Base-by-base conservation (phyloP, 1,140 invertebrate species). In the Lepidostoma basale region DNA sequence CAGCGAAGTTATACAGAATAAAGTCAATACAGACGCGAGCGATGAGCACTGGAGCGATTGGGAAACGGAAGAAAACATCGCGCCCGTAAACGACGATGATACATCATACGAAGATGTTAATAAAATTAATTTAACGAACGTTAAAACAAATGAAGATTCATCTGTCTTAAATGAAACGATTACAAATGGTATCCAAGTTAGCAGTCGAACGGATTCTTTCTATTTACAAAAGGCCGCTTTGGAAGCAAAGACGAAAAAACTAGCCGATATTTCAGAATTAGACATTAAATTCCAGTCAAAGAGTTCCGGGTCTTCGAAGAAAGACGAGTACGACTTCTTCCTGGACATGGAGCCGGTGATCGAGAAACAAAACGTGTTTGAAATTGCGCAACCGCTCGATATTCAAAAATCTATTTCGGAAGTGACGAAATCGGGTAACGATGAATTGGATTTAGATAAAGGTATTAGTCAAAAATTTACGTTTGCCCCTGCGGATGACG, bases 281-380 rank as follows among this genome's bases (percentile, higher is more conserved):
- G 91, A 92, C 74, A 92, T 92, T 44, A 90, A 86, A 68, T 74
- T 78, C 12, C 79, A 79, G 25, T 70, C 74, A 45, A 73, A 74
- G 6, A 10, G 14, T 2, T 39, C 14, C 1, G 73, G 69, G 30
- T 65, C 70, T 16, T 72, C 75, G 3, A 79, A 84, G 16, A 77
- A 80, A 18, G 84, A 88, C 62, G 88, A 90, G 65, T 83, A 90
- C 73, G 89, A 93, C 75, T 92, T 92, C 72, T 94, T 94, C 74
- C 89, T 88, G 56, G 92, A 93, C 75, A 94, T 94, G 92, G 89
- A 89, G 72, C 92, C 92, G 4, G 85, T 92, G 3, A 92, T 94
- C 73, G 85, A 90, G 47, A 87, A 87, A 71, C 83, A 87, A 8
- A 84, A 83, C 39, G 76, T 86, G 22, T 65, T 82, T 0, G 81